Evolutionary conservation across 2,888 invertebrate species (phyloP).

Genomic region (Eupelmus urozonus): DNA sequence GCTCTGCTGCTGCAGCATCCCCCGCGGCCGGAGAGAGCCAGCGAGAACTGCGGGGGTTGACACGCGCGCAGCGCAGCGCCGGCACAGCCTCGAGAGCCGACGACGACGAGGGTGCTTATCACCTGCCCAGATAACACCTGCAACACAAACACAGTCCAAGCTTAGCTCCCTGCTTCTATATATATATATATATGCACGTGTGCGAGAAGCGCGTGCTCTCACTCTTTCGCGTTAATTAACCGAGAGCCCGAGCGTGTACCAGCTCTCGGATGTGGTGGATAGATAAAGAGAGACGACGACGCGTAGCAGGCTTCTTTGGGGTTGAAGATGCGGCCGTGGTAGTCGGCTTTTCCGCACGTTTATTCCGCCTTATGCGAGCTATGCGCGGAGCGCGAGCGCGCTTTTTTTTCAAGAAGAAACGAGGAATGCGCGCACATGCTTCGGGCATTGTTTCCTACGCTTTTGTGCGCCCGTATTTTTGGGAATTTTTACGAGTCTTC

Average conservation of each 20-base stretch:
- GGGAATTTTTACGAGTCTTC: neutral
- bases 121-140: conserved; percentile 65
- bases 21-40: neutral
- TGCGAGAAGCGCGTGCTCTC: neutral
- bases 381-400: neutral
- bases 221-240: conserved; percentile 52
- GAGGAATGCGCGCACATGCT: neutral
- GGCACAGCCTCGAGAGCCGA: conserved; percentile 1
- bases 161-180: neutral
- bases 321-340: neutral
- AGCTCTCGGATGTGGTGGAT: neutral
- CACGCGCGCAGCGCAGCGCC: conserved; percentile 15
- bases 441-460: neutral
- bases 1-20: neutral
- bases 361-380: neutral
- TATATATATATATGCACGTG: neutral
- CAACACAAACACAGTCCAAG: conserved; percentile 59
- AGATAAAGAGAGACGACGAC: neutral
- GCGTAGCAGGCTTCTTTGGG: neutral
- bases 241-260: conserved; percentile 7
- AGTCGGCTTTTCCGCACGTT: conserved; percentile 16
- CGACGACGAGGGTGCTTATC: conserved; percentile 66
- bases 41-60: neutral
- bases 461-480: neutral
- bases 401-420: neutral